Evolutionary conservation across 1,140 invertebrate genomes (phyloP).

Genomic region (Drosophila obscura): DNA sequence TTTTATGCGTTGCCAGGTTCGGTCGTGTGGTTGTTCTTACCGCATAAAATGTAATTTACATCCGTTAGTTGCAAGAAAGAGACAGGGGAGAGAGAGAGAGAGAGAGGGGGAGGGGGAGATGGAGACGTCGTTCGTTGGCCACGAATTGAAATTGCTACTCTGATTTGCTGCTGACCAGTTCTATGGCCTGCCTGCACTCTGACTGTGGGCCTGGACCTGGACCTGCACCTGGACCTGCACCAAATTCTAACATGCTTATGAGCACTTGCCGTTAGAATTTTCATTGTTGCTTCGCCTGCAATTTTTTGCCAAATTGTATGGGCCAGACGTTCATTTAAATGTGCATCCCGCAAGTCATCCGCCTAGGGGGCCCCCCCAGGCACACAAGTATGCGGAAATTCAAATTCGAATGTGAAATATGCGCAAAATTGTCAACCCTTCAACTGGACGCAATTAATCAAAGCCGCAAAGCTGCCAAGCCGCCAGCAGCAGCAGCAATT

Average conservation of each 20-base stretch:
- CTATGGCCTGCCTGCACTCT: too few species aligned
- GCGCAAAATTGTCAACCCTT: constrained; percentile 68
- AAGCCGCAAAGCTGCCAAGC: constrained; percentile 4
- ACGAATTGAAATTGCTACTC: constrained; percentile 59
- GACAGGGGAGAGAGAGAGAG: constrained; percentile 7
- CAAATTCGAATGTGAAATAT: constrained; percentile 67
- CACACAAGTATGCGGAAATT: constrained; percentile 55
- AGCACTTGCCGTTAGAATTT: constrained; percentile 69
- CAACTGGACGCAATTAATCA: constrained; percentile 74
- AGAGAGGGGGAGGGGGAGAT: constrained; percentile 18
- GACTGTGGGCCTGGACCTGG: constrained; percentile 8
- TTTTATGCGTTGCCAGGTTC: constrained; percentile 81
- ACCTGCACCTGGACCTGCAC: background rate
- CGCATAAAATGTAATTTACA: constrained; percentile 82
- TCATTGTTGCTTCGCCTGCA: constrained; percentile 58
- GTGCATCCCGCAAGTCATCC: constrained; percentile 26
- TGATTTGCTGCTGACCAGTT: constrained; percentile 48
- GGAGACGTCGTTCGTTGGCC: constrained; percentile 10
- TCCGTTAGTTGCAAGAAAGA: constrained; percentile 66
- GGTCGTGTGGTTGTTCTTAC: constrained; percentile 72
- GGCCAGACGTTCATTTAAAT: constrained; percentile 29
- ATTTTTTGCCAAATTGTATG: constrained; percentile 50
- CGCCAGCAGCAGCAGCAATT: constrained; percentile 41
- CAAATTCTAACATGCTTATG: constrained; percentile 62
- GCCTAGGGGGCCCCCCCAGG: constrained; percentile 4